Conservation (phyloP, 2,888 invertebrate species). For the Coenonympha arcania region DNA sequence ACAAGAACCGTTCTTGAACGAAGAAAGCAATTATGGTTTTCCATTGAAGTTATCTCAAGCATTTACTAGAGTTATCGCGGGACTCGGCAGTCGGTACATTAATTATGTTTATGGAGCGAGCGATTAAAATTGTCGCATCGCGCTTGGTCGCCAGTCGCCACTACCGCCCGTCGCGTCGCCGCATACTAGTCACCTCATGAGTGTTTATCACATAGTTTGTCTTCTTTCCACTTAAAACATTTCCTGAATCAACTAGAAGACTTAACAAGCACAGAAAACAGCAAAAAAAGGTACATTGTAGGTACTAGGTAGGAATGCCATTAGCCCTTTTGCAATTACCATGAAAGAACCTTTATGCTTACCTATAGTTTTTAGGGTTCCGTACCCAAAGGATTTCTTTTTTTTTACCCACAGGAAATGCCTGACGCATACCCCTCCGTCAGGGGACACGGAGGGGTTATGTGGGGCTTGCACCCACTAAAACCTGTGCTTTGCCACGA, state of each 20-base stretch:
- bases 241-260: constrained; percentile 18
- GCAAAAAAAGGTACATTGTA: not conserved
- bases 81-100: constrained; percentile 25
- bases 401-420: no score
- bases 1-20: constrained; percentile 10
- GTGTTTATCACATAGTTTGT: constrained; percentile 29
- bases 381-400: no score
- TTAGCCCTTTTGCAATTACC: no score
- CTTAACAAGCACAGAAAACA: no score
- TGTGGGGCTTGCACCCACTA: no score
- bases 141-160: constrained; percentile 24
- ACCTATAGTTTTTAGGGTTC: no score
- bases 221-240: constrained; percentile 28
- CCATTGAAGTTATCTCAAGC: constrained; percentile 19
- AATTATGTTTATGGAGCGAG: constrained; percentile 34
- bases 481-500: no score
- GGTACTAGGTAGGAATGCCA: no score
- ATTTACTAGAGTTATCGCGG: constrained; percentile 20
- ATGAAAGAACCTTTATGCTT: no score
- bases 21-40: constrained; percentile 16
- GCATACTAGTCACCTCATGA: constrained; percentile 33
- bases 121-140: constrained; percentile 38
- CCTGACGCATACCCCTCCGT: no score
- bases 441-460: no score
- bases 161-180: constrained; percentile 25